These are phyloP conservation scores for Strix uralensis DNA, from an alignment of 2,113 vertebrate genomes.

Conservation along the genomic window DNA sequence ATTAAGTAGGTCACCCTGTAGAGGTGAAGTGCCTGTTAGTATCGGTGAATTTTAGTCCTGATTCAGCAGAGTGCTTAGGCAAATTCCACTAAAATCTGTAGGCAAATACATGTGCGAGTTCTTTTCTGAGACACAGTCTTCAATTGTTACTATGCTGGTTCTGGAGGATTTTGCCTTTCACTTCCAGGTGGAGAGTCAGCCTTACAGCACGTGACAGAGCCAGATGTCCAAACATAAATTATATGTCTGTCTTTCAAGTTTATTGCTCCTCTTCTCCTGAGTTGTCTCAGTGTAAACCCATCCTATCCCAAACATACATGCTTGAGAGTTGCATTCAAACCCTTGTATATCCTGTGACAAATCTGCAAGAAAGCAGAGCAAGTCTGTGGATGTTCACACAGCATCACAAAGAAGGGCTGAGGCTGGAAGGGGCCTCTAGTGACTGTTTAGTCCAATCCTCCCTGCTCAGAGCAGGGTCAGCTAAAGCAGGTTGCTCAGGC, in stretches of 20 bases:
- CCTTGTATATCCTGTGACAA: not conserved
- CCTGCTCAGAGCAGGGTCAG: not conserved
- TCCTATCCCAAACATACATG: not conserved
- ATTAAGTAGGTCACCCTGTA: not conserved
- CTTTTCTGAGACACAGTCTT: not conserved
- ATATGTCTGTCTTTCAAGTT: not conserved
- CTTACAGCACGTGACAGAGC: not conserved
- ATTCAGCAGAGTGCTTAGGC: not conserved
- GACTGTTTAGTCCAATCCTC: not conserved
- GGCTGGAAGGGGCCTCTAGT: not conserved
- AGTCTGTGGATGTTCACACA: not conserved
- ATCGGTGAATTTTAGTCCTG: not conserved
- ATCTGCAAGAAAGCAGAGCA: not conserved
- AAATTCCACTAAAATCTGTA: not conserved
- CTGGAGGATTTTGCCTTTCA: not conserved
- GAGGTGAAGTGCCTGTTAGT: constrained; percentile 2
- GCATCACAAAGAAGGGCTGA: not conserved
- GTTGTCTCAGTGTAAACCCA: not conserved
- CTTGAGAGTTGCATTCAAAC: not conserved
- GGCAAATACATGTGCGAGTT: not conserved
- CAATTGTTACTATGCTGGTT: not conserved
- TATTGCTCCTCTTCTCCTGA: not conserved
- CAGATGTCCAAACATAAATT: not conserved
- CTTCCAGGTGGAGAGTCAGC: not conserved
- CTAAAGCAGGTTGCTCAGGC: not conserved